These are phyloP conservation scores for Berghia stephanieae DNA, from an alignment of 1,140 invertebrate genomes.

Conservation along the genomic window DNA sequence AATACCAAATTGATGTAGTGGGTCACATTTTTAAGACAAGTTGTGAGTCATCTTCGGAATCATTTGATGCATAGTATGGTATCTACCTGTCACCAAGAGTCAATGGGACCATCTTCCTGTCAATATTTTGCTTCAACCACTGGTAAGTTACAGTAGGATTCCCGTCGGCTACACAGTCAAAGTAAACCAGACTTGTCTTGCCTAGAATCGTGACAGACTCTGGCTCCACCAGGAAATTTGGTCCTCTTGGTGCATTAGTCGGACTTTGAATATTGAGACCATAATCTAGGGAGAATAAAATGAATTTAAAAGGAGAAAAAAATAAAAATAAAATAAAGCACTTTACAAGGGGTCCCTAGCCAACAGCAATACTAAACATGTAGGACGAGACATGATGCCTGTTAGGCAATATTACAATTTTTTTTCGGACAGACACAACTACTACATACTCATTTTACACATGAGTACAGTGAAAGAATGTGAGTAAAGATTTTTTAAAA, in stretches of 20 bases:
- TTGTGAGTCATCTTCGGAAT: too few species aligned
- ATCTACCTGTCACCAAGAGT: conserved; percentile 11
- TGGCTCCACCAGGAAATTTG: conserved; percentile 42
- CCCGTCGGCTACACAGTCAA: conserved; percentile 46
- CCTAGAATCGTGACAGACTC: conserved; percentile 40
- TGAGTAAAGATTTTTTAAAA: too few species aligned
- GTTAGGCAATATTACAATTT: too few species aligned
- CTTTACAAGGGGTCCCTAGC: neutral
- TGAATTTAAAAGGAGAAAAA: neutral
- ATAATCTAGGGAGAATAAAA: conserved; percentile 40
- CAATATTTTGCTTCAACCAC: conserved; percentile 32
- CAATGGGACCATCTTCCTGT: conserved; percentile 4
- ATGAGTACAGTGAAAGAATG: neutral
- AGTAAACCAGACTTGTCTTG: neutral
- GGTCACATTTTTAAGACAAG: too few species aligned
- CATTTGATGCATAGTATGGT: too few species aligned
- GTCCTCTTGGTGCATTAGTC: conserved; percentile 43
- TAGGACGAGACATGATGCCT: too few species aligned
- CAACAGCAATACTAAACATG: neutral
- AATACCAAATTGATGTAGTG: too few species aligned
- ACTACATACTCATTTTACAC: neutral
- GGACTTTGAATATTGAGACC: conserved; percentile 39
- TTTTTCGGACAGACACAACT: too few species aligned
- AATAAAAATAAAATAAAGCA: neutral
- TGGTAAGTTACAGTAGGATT: conserved; percentile 42